Percentiles rank a stretch among this genome's conserved stretches.
These are phyloP conservation scores for Mythimna impura DNA, from an alignment of 2,888 invertebrate species.

Conservation along the genomic window DNA sequence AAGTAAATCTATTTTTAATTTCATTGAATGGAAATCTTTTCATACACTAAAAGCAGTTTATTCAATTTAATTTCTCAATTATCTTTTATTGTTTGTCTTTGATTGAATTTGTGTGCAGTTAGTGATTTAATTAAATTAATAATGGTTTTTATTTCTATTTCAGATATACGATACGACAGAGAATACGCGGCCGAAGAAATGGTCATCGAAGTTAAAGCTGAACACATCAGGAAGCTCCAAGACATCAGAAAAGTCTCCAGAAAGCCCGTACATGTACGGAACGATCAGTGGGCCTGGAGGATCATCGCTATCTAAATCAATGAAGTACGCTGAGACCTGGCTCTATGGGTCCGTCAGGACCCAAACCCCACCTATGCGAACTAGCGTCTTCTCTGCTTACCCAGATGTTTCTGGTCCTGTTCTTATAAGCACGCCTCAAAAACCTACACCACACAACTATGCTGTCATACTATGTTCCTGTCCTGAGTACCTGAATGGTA, in stretches of 20 bases:
- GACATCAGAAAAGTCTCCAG: constrained; percentile 86
- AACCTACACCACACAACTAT: constrained; percentile 91
- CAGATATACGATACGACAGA: constrained; percentile 89
- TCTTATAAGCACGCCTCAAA: constrained; percentile 89
- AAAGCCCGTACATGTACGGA: constrained; percentile 87
- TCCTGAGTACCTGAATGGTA: constrained; percentile 94
- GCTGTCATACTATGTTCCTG: constrained; percentile 95
- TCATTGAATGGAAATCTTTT: constrained; percentile 3
- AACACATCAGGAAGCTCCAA: constrained; percentile 87
- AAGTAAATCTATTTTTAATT: constrained; percentile 30
- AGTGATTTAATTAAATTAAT: not conserved
- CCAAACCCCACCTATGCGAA: constrained; percentile 85
- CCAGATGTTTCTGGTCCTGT: constrained; percentile 86
- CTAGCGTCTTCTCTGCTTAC: constrained; percentile 88
- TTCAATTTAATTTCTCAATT: not conserved
- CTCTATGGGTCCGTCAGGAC: constrained; percentile 94
- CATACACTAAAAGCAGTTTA: not conserved
- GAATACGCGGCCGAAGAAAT: constrained; percentile 92
- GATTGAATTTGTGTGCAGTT: not conserved
- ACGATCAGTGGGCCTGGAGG: constrained; percentile 91
- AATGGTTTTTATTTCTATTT: constrained; percentile 67
- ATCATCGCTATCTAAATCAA: constrained; percentile 94
- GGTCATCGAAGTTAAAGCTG: constrained; percentile 93
- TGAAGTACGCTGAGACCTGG: constrained; percentile 96
- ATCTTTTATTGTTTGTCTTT: not conserved